Percentiles rank a stretch among this genome's conserved stretches.
These are phyloP conservation scores for Drosophila lacicola DNA, from an alignment of 2,888 invertebrate genomes.

Conservation along the genomic window DNA sequence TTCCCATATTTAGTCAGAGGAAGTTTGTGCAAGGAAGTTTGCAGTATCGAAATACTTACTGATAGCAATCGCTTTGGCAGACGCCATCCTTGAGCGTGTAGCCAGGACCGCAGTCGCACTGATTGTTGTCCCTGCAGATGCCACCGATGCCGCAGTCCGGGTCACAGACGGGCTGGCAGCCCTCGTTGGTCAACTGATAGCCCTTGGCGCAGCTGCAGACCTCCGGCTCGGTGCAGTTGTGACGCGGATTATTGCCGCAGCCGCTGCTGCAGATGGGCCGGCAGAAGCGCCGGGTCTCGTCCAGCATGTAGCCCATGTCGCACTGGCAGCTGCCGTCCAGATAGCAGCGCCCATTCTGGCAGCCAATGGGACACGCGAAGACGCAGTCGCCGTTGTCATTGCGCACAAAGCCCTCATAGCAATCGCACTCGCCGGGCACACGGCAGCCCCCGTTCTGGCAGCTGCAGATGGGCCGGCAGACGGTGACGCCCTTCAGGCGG, in stretches of 20 bases:
- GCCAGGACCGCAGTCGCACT: conserved; percentile 87
- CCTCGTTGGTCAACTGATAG: conserved; percentile 80
- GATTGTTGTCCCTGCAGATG: conserved; percentile 87
- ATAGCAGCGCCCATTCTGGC: conserved; percentile 87
- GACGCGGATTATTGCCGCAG: conserved; percentile 68
- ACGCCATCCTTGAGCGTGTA: conserved; percentile 84
- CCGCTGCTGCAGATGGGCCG: conserved; percentile 86
- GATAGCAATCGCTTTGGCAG: conserved; percentile 84
- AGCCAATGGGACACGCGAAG: conserved; percentile 84
- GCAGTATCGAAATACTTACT: conserved; percentile 67
- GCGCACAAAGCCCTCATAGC: conserved; percentile 81
- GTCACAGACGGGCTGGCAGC: conserved; percentile 81
- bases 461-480: conserved; percentile 75
- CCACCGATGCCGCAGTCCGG: conserved; percentile 85
- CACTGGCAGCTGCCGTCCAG: conserved; percentile 88
- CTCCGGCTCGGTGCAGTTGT: conserved; percentile 84
- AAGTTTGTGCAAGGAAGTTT: not conserved
- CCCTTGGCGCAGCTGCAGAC: conserved; percentile 85
- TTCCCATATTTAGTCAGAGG: too few species aligned
- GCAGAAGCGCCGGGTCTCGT: conserved; percentile 87
- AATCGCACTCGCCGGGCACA: conserved; percentile 78
- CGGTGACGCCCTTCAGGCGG: conserved; percentile 58
- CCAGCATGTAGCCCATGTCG: conserved; percentile 87
- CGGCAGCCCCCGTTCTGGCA: conserved; percentile 82
- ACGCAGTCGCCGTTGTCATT: conserved; percentile 83